Percentiles rank a stretch among this genome's conserved stretches.
Conservation (phyloP, 1,140 invertebrate species). For the Caenorhabditis inopinata region DNA sequence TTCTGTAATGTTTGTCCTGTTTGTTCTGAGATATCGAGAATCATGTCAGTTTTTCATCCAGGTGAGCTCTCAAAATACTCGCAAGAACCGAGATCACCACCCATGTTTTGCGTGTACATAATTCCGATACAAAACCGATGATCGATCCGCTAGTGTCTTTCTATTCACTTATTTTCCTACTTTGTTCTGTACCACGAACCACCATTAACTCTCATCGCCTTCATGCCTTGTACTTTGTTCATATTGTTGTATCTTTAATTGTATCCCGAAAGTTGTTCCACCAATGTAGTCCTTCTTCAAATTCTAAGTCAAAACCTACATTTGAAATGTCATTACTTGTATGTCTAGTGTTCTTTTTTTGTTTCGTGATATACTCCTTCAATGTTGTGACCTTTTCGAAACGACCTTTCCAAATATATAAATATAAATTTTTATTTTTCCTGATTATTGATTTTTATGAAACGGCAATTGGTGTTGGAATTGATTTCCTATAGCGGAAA, state of each 20-base stretch:
- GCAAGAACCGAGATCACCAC: neutral
- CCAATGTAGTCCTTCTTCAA: neutral
- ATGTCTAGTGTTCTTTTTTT: slow-evolving; percentile 26
- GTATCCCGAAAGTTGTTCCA: too few relatives aligned
- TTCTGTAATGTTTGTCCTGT: neutral
- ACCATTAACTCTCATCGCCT: too few relatives aligned
- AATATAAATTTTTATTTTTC: neutral
- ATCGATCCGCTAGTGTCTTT: slow-evolving; percentile 28
- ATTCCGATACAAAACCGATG: slow-evolving; percentile 19
- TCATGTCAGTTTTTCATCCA: slow-evolving; percentile 7
- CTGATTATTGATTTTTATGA: too few relatives aligned
- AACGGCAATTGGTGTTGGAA: too few relatives aligned
- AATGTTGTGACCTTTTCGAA: neutral
- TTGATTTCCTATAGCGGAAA: too few relatives aligned
- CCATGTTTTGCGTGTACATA: slow-evolving; percentile 22
- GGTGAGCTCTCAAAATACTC: neutral
- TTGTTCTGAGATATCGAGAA: neutral
- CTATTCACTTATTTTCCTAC: neutral
- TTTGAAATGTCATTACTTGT: slow-evolving; percentile 31
- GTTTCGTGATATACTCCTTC: slow-evolving; percentile 12
- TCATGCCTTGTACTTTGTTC: neutral
- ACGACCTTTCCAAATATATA: neutral
- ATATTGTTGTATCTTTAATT: neutral
- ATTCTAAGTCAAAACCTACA: slow-evolving; percentile 13
- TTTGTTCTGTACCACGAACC: neutral